Base-by-base conservation (phyloP, 1,140 invertebrate species). In the Lasioglossum albipes region DNA sequence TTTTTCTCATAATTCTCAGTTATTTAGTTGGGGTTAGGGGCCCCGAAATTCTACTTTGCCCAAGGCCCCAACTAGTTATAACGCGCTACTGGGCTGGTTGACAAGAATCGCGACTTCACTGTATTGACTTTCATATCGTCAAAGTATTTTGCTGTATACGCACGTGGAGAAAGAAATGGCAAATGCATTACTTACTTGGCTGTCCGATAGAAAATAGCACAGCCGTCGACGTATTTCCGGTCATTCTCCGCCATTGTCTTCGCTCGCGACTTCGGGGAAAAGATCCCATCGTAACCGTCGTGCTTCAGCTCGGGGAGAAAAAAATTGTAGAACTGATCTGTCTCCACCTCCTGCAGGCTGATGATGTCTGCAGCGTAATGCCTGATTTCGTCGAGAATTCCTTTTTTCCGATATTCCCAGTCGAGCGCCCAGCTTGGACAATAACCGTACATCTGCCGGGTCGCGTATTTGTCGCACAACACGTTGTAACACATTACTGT, bases 401-500 rank as follows among this genome's bases (percentile, higher is more conserved):
- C 96, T 92, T 99, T 99, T 94, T 99, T 98, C 66, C 99, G 95
- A 94, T 99, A 99, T 83, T 99, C 98, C 99, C 99, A 99, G 91
- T 97, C 97, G 18, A 99, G 94, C 36, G 99, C 99, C 98, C 98
- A 99, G 82, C 97, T 96, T 3, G 98, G 98, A 93, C 98, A 99
- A 93, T 99, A 99, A 81, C 97, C 98, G 93, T 99, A 99, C 96
- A 99, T 98, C 92, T 98, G 97, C 86, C 98, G 93, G 22, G 99
- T 99, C 41, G 99, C 99, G 90, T 99, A 99, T 94, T 99, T 99
- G 94, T 99, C 98, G 94, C 99, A 99, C 75, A 99, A 95, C 73
- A 99, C 98, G 94, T 99, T 99, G 95, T 99, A 99, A 94, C 98
- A 99, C 97, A 99, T 99, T 80, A 99, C 98, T 71, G 99, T 99